Base-by-base conservation (phyloP, 2,888 invertebrate species). In the Geophilus truncorum region DNA sequence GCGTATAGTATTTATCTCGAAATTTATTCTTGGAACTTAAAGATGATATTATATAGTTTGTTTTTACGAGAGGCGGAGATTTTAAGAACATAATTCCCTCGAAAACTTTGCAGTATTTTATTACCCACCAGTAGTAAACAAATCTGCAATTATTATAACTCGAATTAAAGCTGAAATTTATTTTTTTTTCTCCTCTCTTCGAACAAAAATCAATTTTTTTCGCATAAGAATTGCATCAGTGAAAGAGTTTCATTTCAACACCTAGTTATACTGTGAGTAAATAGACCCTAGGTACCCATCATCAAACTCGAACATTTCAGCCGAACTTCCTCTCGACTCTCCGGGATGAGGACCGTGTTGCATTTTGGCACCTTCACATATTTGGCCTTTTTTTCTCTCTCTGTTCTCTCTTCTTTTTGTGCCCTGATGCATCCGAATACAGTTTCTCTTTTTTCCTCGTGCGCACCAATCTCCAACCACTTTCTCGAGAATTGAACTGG, bases 401-500 rank as follows among this genome's bases (percentile, higher is more conserved):
- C 12, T 9, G 23, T 25, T 62, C 9, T 62, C 25, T 23, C 62
- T 57, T 18, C 9, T 62, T 62, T 62, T 25, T 62, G 62, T 62
- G 62, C 62, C 23, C 25, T 62, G 62, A 62, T 62, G 62, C 62
- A 62, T 62, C 62, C 62, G 62, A 62, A 62, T 62, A 62, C 62
- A 62, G 25, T 62, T 62, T 25, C 62, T 62, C 15, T 23, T 62
- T 62, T 62, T 62, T 62, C 21, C 21, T 10, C 23, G 4, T 12
- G 10, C 62, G 25, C 62, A 62, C 21, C 62, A 62, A 62, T 62
- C 62, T 62, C 25, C 25, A 62, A 62, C 62, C 62, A 62, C 62
- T 62, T 62, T 62, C 62, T 62, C 62, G 62, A 62, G 62, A 62
- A 62, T 62, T 62, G 62, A 62, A 62, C 62, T 62, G 62, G 62